Evolutionary conservation across 2,888 invertebrate species (phyloP), one percentile per base, ranked within the genome.

Genomic region (Ennomos erosarius): DNA sequence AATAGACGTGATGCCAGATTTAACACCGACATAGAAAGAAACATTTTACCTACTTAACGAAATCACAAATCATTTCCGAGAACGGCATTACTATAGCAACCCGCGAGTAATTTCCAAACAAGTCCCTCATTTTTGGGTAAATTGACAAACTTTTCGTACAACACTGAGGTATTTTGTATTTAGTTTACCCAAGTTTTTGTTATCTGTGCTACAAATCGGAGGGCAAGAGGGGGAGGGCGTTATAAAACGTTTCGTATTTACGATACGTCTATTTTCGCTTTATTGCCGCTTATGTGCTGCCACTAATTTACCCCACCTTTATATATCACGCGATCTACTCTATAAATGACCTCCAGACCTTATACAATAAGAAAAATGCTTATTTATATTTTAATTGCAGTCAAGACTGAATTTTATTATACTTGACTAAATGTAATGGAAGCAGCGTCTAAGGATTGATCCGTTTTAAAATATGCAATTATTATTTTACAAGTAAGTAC

Each of bases 241-340:
- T 79, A 75, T 83, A 81, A 82, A 83, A 75, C 78, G 79, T 74
- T 83, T 78, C 73, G 74, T 79, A 77, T 82, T 83, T 82, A 82
- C 78, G 76, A 81, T 81, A 81, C 80, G 74, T 78, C 79, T 78
- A 82, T 82, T 81, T 79, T 76, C 62, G 68, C 74, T 81, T 81
- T 81, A 83, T 80, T 75, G 67, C 81, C 74, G 73, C 75, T 79
- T 77, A 75, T 79, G 70, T 76, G 71, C 69, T 72, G 66, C 69
- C 69, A 73, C 78, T 79, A 76, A 80, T 80, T 78, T 74, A 73
- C 69, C 70, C 68, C 68, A 67, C 73, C 68, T 67, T 65, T 74
- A 75, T 74, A 75, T 74, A 76, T 67, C 78, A 78, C 78, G 81
- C 78, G 73, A 79, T 71, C 65, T 73, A 70, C 64, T 73, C 71